phyloP scores from a whole-genome alignment of 1,140 invertebrate species.

The Orius laevigatus region DNA sequence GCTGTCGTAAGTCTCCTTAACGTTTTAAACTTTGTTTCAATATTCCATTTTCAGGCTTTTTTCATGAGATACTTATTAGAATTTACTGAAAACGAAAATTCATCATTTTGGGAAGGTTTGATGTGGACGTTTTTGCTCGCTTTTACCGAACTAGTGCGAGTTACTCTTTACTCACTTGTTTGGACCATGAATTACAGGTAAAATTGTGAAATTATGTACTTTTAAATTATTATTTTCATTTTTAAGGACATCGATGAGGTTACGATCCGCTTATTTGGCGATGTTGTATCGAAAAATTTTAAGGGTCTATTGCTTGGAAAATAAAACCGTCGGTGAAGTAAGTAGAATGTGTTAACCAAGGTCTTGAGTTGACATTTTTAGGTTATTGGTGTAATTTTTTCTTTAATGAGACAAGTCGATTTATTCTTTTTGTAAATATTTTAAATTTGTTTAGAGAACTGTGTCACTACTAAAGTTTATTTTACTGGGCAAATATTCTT shows the following conservation, averaged over 20 bases:
- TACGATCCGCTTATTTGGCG: constrained; percentile 39
- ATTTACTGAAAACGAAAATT: constrained; percentile 29
- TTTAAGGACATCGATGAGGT: constrained; percentile 38
- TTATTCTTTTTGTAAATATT: background rate
- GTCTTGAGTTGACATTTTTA: background rate
- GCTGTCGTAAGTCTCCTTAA: constrained; percentile 44
- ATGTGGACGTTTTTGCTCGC: constrained; percentile 34
- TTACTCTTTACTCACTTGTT: constrained; percentile 37
- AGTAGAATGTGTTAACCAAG: constrained; percentile 10
- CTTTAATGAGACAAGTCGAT: no score
- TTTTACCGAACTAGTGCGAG: constrained; percentile 36
- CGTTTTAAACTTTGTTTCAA: no score
- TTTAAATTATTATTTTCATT: constrained; percentile 10
- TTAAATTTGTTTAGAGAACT: background rate
- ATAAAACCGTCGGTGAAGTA: constrained; percentile 44
- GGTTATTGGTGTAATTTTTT: background rate
- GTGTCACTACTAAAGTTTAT: constrained; percentile 1
- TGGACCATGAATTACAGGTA: constrained; percentile 41
- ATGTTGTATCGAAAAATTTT: constrained; percentile 48
- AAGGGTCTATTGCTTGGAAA: constrained; percentile 34
- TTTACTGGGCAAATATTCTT: background rate
- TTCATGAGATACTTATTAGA: constrained; percentile 37
- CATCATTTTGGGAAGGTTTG: constrained; percentile 28
- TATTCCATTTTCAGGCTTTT: constrained; percentile 31
- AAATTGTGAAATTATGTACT: constrained; percentile 12